These are phyloP conservation scores for Acronicta leporina DNA, from an alignment of 2,888 invertebrate species.

Conservation along the genomic window DNA sequence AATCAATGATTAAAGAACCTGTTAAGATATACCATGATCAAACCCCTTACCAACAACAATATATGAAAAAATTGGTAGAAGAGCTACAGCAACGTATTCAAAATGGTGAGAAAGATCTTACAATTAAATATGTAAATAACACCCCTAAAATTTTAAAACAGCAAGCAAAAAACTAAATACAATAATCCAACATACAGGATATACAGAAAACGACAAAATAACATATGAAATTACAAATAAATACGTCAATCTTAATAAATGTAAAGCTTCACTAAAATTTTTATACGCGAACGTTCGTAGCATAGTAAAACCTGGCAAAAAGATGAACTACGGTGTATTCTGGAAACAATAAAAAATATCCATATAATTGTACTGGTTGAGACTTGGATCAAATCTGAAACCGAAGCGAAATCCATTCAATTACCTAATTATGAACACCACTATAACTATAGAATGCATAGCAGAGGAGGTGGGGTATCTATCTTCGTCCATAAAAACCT, in stretches of 20 bases:
- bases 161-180: too few relatives aligned
- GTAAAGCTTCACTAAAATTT: neutral
- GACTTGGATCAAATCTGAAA: conserved; percentile 15
- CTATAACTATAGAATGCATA: neutral
- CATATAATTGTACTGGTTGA: conserved; percentile 8
- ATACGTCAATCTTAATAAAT: neutral
- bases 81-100: too few relatives aligned
- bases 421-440: neutral
- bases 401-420: neutral
- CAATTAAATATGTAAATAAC: too few relatives aligned
- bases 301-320: neutral
- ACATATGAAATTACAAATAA: neutral
- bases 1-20: too few relatives aligned
- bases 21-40: too few relatives aligned
- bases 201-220: too few relatives aligned
- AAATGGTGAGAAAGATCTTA: too few relatives aligned
- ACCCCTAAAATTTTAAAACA: too few relatives aligned
- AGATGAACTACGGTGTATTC: conserved; percentile 16
- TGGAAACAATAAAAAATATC: neutral
- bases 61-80: too few relatives aligned
- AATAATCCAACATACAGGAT: too few relatives aligned
- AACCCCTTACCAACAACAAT: too few relatives aligned
- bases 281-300: neutral
- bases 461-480: neutral
- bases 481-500: neutral